These are phyloP conservation scores for Lethocerus indicus DNA, from an alignment of 1,140 invertebrate species.

Conservation along the genomic window DNA sequence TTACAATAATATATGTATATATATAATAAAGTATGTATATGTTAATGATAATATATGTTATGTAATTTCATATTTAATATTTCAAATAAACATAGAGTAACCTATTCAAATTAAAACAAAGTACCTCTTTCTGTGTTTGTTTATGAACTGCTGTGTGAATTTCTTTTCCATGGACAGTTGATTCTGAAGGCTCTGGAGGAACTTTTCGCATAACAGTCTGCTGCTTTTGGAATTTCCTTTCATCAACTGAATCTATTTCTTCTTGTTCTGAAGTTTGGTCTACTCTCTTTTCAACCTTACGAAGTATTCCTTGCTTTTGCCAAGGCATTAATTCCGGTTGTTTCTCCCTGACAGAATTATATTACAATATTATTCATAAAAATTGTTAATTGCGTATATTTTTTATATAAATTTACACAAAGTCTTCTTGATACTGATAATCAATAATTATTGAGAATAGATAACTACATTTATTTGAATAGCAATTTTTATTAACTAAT, in stretches of 20 bases:
- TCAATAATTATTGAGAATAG: not conserved
- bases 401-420: no score
- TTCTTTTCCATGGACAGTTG: conserved; percentile 72
- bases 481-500: conserved; percentile 1
- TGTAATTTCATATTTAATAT: not conserved
- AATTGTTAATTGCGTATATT: not conserved
- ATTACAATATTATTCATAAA: not conserved
- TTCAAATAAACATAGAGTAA: not conserved
- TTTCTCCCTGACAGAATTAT: conserved; percentile 18
- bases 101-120: not conserved
- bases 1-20: not conserved
- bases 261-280: conserved; percentile 4
- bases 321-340: conserved; percentile 22
- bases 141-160: conserved; percentile 73
- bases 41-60: not conserved
- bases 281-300: not conserved
- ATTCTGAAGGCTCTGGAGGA: conserved; percentile 52
- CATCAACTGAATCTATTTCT: conserved; percentile 10
- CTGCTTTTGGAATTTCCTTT: conserved; percentile 10
- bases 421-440: conserved; percentile 5
- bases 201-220: conserved; percentile 17
- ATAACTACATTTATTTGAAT: not conserved
- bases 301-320: conserved; percentile 17
- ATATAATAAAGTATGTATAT: not conserved
- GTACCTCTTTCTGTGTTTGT: conserved; percentile 75